These are phyloP conservation scores for Rhagium mordax DNA, from an alignment of 2,888 invertebrate genomes.

Conservation along the genomic window DNA sequence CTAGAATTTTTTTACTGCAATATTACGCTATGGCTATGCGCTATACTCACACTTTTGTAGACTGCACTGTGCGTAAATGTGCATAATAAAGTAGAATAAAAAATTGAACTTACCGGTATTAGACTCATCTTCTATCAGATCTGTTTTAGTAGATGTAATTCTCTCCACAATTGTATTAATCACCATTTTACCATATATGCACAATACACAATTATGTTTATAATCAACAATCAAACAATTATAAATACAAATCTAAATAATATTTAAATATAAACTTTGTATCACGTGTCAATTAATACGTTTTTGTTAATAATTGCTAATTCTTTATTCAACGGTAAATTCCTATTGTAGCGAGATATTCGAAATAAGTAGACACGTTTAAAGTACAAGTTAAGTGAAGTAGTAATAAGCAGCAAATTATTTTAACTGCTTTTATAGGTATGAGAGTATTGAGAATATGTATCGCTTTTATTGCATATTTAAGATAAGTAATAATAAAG, in stretches of 20 bases:
- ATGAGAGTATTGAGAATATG: background rate
- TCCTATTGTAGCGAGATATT: background rate
- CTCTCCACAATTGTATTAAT: background rate
- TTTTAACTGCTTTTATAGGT: background rate
- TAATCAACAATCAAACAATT: background rate
- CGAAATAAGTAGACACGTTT: background rate
- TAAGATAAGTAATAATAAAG: conserved; percentile 14
- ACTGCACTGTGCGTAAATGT: too few relatives aligned
- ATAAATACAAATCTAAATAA: background rate
- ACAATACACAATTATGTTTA: background rate
- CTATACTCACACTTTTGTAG: too few relatives aligned
- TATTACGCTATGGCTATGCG: too few relatives aligned
- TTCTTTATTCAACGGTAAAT: background rate
- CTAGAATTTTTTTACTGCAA: too few relatives aligned
- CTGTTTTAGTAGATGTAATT: background rate
- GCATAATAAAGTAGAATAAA: background rate
- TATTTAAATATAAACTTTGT: background rate
- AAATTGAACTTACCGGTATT: background rate
- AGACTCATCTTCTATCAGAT: conserved; percentile 7
- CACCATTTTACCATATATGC: conserved; percentile 4
- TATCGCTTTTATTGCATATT: background rate
- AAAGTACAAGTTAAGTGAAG: background rate
- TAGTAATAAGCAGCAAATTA: background rate
- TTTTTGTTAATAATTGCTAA: conserved; percentile 2
- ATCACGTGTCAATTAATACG: conserved; percentile 13